These are phyloP conservation scores for Bradypus variegatus DNA, from an alignment of 2,797 vertebrate genomes.

Conservation along the genomic window DNA sequence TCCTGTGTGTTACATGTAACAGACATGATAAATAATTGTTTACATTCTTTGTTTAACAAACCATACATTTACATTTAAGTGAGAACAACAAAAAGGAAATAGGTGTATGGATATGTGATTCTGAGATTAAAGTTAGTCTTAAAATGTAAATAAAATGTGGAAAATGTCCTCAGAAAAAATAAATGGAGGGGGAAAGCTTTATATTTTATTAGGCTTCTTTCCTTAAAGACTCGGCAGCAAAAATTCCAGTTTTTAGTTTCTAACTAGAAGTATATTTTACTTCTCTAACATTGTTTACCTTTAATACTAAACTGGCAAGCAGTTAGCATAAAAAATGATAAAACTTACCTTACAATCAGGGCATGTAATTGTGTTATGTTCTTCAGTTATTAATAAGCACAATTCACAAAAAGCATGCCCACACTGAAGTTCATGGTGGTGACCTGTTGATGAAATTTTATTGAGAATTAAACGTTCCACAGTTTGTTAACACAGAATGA, in stretches of 20 bases:
- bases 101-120: too few species aligned
- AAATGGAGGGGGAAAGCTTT: background rate
- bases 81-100: too few species aligned
- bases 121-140: too few species aligned
- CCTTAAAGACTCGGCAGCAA: constrained; percentile 22
- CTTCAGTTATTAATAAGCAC: constrained; percentile 58
- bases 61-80: too few species aligned
- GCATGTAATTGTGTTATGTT: constrained; percentile 49
- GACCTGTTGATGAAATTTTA: constrained; percentile 57
- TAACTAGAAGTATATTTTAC: constrained; percentile 19
- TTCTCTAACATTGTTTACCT: constrained; percentile 32
- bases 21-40: too few species aligned
- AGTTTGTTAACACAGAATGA: background rate
- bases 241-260: constrained; percentile 35
- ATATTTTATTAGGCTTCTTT: constrained; percentile 36
- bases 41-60: too few species aligned
- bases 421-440: constrained; percentile 51
- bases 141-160: too few species aligned
- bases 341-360: constrained; percentile 64
- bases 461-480: constrained; percentile 27
- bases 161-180: too few species aligned
- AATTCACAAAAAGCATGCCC: constrained; percentile 65
- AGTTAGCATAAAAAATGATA: constrained; percentile 8
- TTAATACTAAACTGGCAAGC: constrained; percentile 24
- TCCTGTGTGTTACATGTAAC: too few species aligned